These are phyloP conservation scores for Sminthurides bifidus DNA, from an alignment of 1,140 invertebrate genomes.

Conservation along the genomic window DNA sequence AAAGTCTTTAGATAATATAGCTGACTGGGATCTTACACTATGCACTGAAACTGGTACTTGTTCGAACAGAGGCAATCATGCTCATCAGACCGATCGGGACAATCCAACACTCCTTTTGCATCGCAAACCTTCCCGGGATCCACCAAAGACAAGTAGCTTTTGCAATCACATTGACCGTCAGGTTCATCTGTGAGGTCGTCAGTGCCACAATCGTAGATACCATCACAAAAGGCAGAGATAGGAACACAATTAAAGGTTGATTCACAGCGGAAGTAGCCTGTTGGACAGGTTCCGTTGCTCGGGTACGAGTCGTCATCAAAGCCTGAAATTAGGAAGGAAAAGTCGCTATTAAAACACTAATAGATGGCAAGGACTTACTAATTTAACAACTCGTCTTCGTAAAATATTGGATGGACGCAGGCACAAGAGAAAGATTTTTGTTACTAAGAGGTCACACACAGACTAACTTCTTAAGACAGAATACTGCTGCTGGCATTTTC, in stretches of 20 bases:
- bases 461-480: not conserved
- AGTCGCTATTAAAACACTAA: no score
- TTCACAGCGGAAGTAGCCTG: conserved; percentile 9
- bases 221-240: conserved; percentile 13
- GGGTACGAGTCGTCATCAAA: not conserved
- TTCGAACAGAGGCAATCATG: not conserved
- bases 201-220: conserved; percentile 5
- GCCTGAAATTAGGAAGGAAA: no score
- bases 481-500: conserved; percentile 10
- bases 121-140: conserved; percentile 7
- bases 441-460: not conserved
- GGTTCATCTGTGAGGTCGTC: conserved; percentile 15
- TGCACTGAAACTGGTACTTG: not conserved
- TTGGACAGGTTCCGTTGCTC: not conserved
- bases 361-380: no score
- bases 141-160: conserved; percentile 6
- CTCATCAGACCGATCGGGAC: conserved; percentile 10
- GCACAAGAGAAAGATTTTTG: no score
- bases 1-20: not conserved
- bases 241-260: conserved; percentile 10
- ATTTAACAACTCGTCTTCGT: no score
- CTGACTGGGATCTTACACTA: not conserved
- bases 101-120: not conserved
- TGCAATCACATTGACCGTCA: conserved; percentile 3
- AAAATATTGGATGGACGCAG: no score